These are phyloP conservation scores for Ochropleura plecta DNA, from an alignment of 2,888 invertebrate genomes.

Conservation along the genomic window DNA sequence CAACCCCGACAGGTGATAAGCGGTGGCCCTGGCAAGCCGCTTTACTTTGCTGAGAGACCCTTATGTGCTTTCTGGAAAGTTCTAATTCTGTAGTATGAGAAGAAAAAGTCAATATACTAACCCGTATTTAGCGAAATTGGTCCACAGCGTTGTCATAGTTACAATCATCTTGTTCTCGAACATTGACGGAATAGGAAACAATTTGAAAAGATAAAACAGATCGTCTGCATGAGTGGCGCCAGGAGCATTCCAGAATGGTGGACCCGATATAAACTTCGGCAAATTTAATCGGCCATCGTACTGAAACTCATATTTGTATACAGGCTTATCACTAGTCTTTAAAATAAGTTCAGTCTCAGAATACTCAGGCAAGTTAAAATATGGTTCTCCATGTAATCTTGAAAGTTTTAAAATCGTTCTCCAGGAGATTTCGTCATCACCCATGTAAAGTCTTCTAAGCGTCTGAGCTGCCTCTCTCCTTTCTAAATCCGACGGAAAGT, in stretches of 20 bases:
- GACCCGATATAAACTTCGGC: slow-evolving; percentile 15
- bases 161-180: slow-evolving; percentile 57
- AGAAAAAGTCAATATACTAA: slow-evolving; percentile 4
- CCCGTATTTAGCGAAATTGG: slow-evolving; percentile 66
- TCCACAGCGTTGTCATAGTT: slow-evolving; percentile 62
- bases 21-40: too few species aligned
- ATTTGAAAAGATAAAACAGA: slow-evolving; percentile 32
- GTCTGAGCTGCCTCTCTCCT: slow-evolving; percentile 4
- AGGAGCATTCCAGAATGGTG: slow-evolving; percentile 17
- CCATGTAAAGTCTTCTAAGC: slow-evolving; percentile 37
- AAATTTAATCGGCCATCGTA: slow-evolving; percentile 38
- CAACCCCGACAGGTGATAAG: too few species aligned
- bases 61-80: not conserved
- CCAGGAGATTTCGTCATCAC: slow-evolving; percentile 34
- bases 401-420: slow-evolving; percentile 39
- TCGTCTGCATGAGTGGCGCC: slow-evolving; percentile 44
- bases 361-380: slow-evolving; percentile 33
- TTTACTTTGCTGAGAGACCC: too few species aligned
- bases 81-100: not conserved
- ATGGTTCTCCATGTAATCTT: slow-evolving; percentile 42
- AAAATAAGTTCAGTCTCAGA: slow-evolving; percentile 38
- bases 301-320: slow-evolving; percentile 61
- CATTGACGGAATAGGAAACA: slow-evolving; percentile 18
- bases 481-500: slow-evolving; percentile 27
- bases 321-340: slow-evolving; percentile 35